Evolutionary conservation across 2,797 vertebrate genomes (phyloP).

Genomic region (Agapornis canus): DNA sequence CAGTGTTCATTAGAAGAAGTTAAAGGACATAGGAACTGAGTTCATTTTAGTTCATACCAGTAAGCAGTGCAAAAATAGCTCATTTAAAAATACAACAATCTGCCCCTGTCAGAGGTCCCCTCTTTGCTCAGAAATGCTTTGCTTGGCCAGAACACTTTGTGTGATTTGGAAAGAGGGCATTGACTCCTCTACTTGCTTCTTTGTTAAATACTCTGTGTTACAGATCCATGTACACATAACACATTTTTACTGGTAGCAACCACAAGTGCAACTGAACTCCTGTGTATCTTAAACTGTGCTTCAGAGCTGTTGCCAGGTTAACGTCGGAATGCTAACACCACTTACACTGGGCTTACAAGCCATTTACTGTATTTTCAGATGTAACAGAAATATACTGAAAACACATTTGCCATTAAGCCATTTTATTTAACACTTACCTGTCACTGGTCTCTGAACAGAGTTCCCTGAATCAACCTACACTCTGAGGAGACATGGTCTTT

Average conservation of each 20-base stretch:
- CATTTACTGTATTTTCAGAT: neutral
- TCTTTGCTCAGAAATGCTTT: slow-evolving; percentile 1
- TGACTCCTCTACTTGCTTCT: neutral
- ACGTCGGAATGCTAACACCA: neutral
- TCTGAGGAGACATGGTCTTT: slow-evolving; percentile 52
- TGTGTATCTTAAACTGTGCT: neutral
- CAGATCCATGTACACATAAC: neutral
- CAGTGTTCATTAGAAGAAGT: slow-evolving; percentile 51
- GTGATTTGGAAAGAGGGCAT: neutral
- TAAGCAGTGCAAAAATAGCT: slow-evolving; percentile 45
- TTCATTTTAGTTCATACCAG: slow-evolving; percentile 54
- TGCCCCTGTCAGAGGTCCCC: neutral
- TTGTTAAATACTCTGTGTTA: neutral
- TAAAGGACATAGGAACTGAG: slow-evolving; percentile 28
- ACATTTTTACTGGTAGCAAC: neutral
- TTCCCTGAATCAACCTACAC: neutral
- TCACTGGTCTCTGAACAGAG: neutral
- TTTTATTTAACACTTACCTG: slow-evolving; percentile 43
- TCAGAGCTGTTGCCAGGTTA: neutral
- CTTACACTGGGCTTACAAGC: neutral
- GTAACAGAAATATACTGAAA: neutral
- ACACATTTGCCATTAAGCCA: neutral
- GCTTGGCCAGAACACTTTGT: neutral
- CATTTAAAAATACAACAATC: slow-evolving; percentile 13
- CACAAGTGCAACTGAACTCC: neutral